These are phyloP conservation scores for Ptychodera flava DNA, from an alignment of 35 echinoderm and acorn worm genomes.

Conservation along the genomic window DNA sequence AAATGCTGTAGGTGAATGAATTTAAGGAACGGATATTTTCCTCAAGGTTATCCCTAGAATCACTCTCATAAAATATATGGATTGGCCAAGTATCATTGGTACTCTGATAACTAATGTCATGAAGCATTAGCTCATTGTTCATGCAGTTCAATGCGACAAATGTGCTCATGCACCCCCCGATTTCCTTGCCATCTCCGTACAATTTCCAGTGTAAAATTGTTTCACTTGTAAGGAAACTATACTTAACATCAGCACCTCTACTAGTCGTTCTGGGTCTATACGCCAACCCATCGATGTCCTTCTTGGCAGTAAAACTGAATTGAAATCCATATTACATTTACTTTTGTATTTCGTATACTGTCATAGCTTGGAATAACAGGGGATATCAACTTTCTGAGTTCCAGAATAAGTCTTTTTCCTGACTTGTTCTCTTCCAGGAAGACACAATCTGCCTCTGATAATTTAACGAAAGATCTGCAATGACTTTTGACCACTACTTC, in stretches of 20 bases:
- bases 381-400: conserved; percentile 11
- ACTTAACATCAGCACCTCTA: conserved; percentile 25
- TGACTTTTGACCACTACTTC: too few species aligned
- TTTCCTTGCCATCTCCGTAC: conserved; percentile 38
- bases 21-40: conserved; percentile 24
- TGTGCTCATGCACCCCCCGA: conserved; percentile 28
- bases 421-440: conserved; percentile 29
- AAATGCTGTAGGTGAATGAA: conserved; percentile 11
- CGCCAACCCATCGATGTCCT: conserved; percentile 33
- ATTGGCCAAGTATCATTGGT: conserved; percentile 28
- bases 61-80: conserved; percentile 35
- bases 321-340: conserved; percentile 32
- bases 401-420: conserved; percentile 4
- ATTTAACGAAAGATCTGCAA: too few species aligned
- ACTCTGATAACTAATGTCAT: conserved; percentile 34
- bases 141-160: conserved; percentile 14
- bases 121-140: conserved; percentile 11
- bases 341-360: conserved; percentile 17
- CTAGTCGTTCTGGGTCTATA: conserved; percentile 11
- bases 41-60: conserved; percentile 35
- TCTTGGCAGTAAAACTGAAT: conserved; percentile 23
- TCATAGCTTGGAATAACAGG: background rate
- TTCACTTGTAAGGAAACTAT: conserved; percentile 8
- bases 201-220: conserved; percentile 12
- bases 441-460: background rate